Percentiles rank a stretch among this genome's conserved stretches.
phyloP scores from a whole-genome alignment of 2,888 invertebrate genomes.

The Tuta absoluta region DNA sequence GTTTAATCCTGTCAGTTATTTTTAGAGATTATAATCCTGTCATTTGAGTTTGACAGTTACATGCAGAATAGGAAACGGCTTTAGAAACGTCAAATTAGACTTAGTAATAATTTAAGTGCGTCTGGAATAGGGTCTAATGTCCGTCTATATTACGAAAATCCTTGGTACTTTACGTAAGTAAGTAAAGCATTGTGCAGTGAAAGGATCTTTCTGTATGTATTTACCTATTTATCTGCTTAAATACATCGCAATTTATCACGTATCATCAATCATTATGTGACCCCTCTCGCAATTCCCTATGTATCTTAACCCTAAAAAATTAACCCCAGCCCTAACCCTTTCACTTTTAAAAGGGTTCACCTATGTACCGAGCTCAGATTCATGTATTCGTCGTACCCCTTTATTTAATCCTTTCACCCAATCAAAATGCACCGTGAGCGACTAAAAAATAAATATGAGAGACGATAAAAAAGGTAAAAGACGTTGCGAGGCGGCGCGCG shows the following conservation, averaged over 20 bases:
- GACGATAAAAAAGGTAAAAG: slow-evolving; percentile 72
- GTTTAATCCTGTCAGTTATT: too few species aligned
- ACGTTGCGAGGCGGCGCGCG: slow-evolving; percentile 63
- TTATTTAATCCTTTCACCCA: slow-evolving; percentile 69
- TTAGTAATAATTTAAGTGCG: too few species aligned
- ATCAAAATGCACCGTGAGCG: slow-evolving; percentile 55
- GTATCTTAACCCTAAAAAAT: slow-evolving; percentile 54
- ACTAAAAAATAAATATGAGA: slow-evolving; percentile 54
- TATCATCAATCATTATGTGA: slow-evolving; percentile 22
- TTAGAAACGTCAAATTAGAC: too few species aligned
- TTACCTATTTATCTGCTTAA: too few species aligned
- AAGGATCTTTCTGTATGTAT: too few species aligned
- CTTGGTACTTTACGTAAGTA: too few species aligned
- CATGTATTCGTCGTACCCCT: slow-evolving; percentile 55
- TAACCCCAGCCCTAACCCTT: slow-evolving; percentile 66
- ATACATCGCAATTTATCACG: background rate
- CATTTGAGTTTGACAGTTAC: too few species aligned
- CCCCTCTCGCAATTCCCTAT: slow-evolving; percentile 42
- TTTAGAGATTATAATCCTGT: too few species aligned
- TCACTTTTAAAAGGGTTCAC: slow-evolving; percentile 56
- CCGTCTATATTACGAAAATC: too few species aligned
- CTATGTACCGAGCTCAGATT: slow-evolving; percentile 58
- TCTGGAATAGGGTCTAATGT: too few species aligned
- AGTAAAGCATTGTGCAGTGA: too few species aligned
- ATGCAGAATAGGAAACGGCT: too few species aligned